A percentile compares a stretch with the other conserved stretches of the same genome.
Conservation (phyloP, 2,888 invertebrate genomes). For the Hypolimnas misippus region DNA sequence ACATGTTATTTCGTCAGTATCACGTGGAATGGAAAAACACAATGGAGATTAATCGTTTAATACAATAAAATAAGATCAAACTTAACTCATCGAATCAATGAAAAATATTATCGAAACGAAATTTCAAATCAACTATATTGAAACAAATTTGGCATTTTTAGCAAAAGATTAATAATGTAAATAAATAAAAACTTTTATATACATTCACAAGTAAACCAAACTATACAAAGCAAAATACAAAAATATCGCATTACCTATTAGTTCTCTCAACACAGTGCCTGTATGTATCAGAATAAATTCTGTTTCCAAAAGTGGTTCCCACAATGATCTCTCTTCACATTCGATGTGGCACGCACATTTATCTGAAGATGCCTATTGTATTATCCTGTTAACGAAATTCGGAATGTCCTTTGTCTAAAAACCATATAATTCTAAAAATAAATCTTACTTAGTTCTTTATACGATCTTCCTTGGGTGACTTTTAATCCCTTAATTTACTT, state of each 20-base stretch:
- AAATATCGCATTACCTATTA: neutral
- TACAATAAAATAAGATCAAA: too few species aligned
- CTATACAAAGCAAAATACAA: neutral
- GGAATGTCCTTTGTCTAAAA: constrained; percentile 22
- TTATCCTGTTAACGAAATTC: constrained; percentile 29
- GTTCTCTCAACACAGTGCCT: constrained; percentile 37
- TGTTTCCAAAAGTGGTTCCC: constrained; percentile 73
- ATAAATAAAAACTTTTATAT: too few species aligned
- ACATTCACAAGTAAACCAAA: neutral
- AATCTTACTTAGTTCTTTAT: constrained; percentile 22
- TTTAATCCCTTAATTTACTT: constrained; percentile 10
- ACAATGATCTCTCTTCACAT: constrained; percentile 79
- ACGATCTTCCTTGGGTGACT: neutral
- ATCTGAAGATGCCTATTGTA: constrained; percentile 28
- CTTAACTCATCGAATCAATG: too few species aligned
- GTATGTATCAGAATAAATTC: constrained; percentile 56
- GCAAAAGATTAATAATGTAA: too few species aligned
- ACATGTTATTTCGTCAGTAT: too few species aligned
- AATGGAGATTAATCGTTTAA: too few species aligned
- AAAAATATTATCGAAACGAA: too few species aligned
- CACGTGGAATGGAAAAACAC: too few species aligned
- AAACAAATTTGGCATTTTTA: too few species aligned
- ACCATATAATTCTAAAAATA: constrained; percentile 19
- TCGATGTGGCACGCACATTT: constrained; percentile 77
- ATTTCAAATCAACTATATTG: too few species aligned